These are phyloP conservation scores for Cantharis rustica DNA, from an alignment of 2,888 invertebrate species.

Conservation along the genomic window DNA sequence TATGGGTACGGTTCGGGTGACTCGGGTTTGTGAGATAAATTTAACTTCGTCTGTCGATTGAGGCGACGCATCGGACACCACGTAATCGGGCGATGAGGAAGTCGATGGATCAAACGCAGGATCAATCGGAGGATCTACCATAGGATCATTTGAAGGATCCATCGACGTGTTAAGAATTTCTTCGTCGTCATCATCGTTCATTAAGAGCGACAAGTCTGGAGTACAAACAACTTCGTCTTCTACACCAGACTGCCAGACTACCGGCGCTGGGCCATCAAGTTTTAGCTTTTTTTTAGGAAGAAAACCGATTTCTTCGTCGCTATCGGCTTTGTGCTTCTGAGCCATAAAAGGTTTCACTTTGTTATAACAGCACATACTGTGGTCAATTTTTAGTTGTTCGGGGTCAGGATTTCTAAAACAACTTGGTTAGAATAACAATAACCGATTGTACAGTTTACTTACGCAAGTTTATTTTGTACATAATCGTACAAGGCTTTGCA, in stretches of 20 bases:
- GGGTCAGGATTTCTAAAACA: background rate
- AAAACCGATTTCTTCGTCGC: background rate
- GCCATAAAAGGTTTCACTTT: background rate
- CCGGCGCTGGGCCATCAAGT: background rate
- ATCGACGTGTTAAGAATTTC: background rate
- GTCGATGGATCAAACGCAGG: background rate
- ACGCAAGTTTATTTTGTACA: slow-evolving; percentile 66
- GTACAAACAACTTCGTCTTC: slow-evolving; percentile 67
- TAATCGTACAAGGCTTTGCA: slow-evolving; percentile 75
- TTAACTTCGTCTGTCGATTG: background rate
- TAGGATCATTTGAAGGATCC: background rate
- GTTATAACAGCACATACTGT: background rate
- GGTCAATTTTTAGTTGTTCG: background rate
- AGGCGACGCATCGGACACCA: background rate
- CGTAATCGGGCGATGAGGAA: background rate
- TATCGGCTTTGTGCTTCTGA: background rate
- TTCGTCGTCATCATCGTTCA: slow-evolving; percentile 29
- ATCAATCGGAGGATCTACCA: background rate
- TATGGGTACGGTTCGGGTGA: background rate
- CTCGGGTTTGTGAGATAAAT: background rate
- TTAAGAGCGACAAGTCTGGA: slow-evolving; percentile 57
- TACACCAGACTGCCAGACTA: slow-evolving; percentile 17
- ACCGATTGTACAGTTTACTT: slow-evolving; percentile 37
- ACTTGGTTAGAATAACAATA: background rate
- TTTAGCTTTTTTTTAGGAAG: background rate